Conservation (phyloP, 1,140 invertebrate species). For the Maconellicoccus hirsutus region DNA sequence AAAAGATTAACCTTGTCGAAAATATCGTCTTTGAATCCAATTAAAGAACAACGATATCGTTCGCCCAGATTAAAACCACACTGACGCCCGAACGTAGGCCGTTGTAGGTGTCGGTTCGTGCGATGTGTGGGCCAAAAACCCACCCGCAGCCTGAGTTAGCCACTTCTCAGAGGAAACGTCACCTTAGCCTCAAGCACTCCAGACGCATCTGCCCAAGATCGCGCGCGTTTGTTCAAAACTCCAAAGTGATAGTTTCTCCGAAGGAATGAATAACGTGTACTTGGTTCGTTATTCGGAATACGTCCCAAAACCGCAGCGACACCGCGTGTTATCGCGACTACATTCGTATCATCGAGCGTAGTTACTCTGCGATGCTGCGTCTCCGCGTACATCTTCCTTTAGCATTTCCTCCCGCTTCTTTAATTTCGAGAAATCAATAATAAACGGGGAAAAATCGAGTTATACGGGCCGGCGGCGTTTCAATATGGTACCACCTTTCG, state of each 20-base stretch:
- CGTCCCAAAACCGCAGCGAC: too few relatives aligned
- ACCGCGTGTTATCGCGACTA: too few relatives aligned
- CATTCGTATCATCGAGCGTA: too few relatives aligned
- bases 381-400: too few relatives aligned
- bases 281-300: too few relatives aligned
- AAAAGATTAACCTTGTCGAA: too few relatives aligned
- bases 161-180: not conserved
- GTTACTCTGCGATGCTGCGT: too few relatives aligned
- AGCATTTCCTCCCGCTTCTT: not conserved
- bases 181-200: not conserved
- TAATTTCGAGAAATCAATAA: constrained; percentile 6
- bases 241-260: too few relatives aligned
- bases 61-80: not conserved
- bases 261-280: too few relatives aligned
- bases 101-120: constrained; percentile 2
- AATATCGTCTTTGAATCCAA: not conserved
- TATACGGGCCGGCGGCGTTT: not conserved
- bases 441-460: not conserved
- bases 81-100: not conserved
- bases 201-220: not conserved
- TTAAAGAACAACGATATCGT: not conserved
- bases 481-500: not conserved
- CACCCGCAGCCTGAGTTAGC: not conserved
- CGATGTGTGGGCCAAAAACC: constrained; percentile 1
- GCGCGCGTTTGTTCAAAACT: too few relatives aligned